Conservation (phyloP, 2,113 vertebrate genomes). For the Mesocricetus auratus region DNA sequence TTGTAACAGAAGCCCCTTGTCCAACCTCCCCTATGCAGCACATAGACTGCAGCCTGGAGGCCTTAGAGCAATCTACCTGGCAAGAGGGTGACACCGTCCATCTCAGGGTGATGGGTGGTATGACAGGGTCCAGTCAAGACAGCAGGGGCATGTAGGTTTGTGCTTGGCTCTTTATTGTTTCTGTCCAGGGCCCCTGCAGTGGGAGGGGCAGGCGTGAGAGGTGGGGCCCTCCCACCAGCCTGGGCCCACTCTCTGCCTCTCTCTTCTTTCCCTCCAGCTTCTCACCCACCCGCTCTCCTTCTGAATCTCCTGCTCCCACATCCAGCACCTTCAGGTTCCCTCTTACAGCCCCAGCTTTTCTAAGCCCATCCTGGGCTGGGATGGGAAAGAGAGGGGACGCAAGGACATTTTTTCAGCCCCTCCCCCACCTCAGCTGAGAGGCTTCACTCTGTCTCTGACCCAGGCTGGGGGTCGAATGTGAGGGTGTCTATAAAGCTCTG, state of each 20-base stretch:
- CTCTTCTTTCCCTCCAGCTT: conserved; percentile 78
- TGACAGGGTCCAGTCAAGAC: conserved; percentile 20
- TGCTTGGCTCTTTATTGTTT: conserved; percentile 88
- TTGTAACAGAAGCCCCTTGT: not conserved
- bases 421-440: not conserved
- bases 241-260: conserved; percentile 80
- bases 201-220: conserved; percentile 75
- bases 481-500: not conserved
- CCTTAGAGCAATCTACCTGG: not conserved
- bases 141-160: conserved; percentile 40
- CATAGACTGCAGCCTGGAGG: not conserved
- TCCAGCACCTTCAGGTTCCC: conserved; percentile 87
- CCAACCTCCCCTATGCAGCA: not conserved
- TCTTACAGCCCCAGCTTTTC: conserved; percentile 81
- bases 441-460: conserved; percentile 28
- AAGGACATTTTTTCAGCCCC: not conserved
- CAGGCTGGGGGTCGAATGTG: not conserved
- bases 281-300: conserved; percentile 81
- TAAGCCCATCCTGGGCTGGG: conserved; percentile 67
- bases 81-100: not conserved
- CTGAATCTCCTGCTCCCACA: conserved; percentile 82
- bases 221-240: conserved; percentile 79
- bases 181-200: conserved; percentile 78
- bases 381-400: conserved; percentile 12
- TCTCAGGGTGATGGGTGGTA: not conserved